These are phyloP conservation scores for Bombus superbus DNA, from an alignment of 1,140 invertebrate genomes.

Conservation along the genomic window DNA sequence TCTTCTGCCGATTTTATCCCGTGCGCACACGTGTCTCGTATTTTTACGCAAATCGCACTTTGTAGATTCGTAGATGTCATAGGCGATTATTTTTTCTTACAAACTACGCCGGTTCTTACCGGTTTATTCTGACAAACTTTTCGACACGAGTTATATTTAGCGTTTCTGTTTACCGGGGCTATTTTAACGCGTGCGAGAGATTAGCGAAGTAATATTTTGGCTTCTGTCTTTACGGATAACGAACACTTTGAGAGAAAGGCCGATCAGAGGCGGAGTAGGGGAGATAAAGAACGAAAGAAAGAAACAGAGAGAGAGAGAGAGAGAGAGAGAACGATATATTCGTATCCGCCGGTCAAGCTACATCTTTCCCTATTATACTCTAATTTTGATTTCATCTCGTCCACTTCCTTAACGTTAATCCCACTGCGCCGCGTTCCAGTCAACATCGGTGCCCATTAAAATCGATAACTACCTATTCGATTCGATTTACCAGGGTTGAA, in stretches of 20 bases:
- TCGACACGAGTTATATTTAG: slow-evolving; percentile 62
- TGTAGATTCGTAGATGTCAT: slow-evolving; percentile 8
- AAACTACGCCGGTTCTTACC: slow-evolving; percentile 43
- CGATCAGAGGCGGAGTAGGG: background rate
- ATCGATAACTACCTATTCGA: background rate
- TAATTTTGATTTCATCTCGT: background rate
- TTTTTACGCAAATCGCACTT: background rate
- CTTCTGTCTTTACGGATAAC: slow-evolving; percentile 12
- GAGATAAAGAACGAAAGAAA: too few species aligned
- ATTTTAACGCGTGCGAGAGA: slow-evolving; percentile 62
- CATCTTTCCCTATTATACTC: background rate
- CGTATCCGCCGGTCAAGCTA: background rate
- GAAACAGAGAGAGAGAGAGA: background rate
- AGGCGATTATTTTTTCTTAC: slow-evolving; percentile 13
- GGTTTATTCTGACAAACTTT: slow-evolving; percentile 56
- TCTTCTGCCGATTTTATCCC: background rate
- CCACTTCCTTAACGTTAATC: background rate
- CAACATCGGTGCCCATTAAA: background rate
- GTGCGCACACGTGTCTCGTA: background rate
- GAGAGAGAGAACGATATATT: background rate
- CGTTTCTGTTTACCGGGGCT: slow-evolving; percentile 64
- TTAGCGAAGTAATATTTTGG: slow-evolving; percentile 51
- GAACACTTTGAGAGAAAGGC: slow-evolving; percentile 13
- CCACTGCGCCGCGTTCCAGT: background rate
- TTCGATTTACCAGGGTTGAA: background rate